Percentiles rank a stretch among this genome's conserved stretches.
Evolutionary conservation across 2,888 invertebrate species (phyloP).

Genomic region (Pterostichus madidus): DNA sequence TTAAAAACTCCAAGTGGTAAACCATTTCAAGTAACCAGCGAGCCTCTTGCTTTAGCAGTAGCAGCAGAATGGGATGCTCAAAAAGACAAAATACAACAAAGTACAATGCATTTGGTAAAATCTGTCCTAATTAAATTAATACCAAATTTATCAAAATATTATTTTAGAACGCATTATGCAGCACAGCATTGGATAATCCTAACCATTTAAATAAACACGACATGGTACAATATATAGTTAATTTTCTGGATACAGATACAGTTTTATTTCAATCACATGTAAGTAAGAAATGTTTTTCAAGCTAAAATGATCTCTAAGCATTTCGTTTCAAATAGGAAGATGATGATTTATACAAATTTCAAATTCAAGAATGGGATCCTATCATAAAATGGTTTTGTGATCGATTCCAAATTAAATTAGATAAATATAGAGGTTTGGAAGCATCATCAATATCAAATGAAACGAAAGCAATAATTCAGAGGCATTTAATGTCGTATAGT

Average conservation of each 20-base stretch:
- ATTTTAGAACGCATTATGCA: conserved; percentile 90
- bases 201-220: conserved; percentile 87
- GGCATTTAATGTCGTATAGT: conserved; percentile 90
- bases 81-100: conserved; percentile 85
- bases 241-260: conserved; percentile 91
- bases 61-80: conserved; percentile 97
- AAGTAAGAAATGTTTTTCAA: conserved; percentile 73
- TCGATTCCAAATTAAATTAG: conserved; percentile 86
- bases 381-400: conserved; percentile 93
- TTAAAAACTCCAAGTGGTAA: conserved; percentile 94
- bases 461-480: conserved; percentile 84
- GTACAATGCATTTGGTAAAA: conserved; percentile 92
- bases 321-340: conserved; percentile 81
- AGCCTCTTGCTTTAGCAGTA: conserved; percentile 94
- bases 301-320: no score
- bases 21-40: conserved; percentile 87
- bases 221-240: conserved; percentile 88
- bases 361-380: conserved; percentile 93
- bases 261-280: conserved; percentile 87
- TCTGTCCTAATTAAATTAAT: conserved; percentile 10
- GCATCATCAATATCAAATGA: conserved; percentile 83
- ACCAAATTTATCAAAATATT: conserved; percentile 21
- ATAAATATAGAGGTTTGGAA: conserved; percentile 85
- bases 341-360: conserved; percentile 86
- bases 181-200: conserved; percentile 96